Percentiles rank a stretch among this genome's conserved stretches.
These are phyloP conservation scores for Takifugu bimaculatus DNA, from an alignment of 2,113 vertebrate genomes.

Conservation along the genomic window DNA sequence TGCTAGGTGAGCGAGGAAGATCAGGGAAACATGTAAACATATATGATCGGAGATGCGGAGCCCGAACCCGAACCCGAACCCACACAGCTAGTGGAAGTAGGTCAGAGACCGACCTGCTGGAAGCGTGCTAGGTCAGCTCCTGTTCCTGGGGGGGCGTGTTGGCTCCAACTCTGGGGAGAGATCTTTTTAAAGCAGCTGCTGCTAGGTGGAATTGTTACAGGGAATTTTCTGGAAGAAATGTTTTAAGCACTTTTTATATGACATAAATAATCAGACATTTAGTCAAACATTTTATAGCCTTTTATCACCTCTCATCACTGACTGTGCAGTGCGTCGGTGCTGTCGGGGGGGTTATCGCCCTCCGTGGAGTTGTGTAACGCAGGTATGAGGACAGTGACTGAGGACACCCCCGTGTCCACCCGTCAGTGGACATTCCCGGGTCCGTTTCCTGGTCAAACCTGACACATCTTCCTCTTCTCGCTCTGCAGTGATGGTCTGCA, in stretches of 20 bases:
- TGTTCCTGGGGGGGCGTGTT: slow-evolving; percentile 40
- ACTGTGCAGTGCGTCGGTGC: too few species aligned
- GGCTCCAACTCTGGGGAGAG: slow-evolving; percentile 19
- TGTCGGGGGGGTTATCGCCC: neutral
- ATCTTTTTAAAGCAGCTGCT: slow-evolving; percentile 33
- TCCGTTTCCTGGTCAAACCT: slow-evolving; percentile 59
- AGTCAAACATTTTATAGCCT: too few species aligned
- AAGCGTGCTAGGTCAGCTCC: slow-evolving; percentile 42
- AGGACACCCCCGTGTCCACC: slow-evolving; percentile 15
- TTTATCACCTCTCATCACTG: too few species aligned
- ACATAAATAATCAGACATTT: too few species aligned
- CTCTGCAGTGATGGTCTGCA: neutral
- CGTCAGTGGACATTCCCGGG: slow-evolving; percentile 57
- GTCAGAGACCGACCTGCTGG: slow-evolving; percentile 37
- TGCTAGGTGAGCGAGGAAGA: slow-evolving; percentile 32
- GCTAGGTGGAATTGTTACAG: neutral
- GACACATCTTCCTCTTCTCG: slow-evolving; percentile 10
- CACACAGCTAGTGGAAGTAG: slow-evolving; percentile 21
- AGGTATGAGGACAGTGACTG: neutral
- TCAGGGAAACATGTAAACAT: slow-evolving; percentile 11
- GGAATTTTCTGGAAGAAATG: too few species aligned
- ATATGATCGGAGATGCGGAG: slow-evolving; percentile 35
- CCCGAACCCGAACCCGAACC: neutral
- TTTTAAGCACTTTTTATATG: too few species aligned
- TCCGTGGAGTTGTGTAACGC: neutral